Conservation (phyloP, 2,113 vertebrate species). For the Anguilla japonica region DNA sequence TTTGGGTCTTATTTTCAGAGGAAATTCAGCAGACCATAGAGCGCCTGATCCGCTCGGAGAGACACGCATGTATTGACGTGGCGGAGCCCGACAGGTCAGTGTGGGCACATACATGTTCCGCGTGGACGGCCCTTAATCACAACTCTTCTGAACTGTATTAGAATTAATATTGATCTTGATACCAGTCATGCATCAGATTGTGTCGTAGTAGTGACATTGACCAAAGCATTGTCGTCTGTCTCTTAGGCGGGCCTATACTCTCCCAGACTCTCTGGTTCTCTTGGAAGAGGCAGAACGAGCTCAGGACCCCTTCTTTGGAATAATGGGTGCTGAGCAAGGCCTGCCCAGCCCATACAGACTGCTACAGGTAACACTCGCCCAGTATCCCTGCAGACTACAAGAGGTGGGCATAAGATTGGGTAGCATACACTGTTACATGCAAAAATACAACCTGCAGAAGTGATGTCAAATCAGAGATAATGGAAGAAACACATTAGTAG, state of each 20-base stretch:
- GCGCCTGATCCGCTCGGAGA: constrained; percentile 63
- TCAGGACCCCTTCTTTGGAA: constrained; percentile 79
- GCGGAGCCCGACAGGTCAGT: constrained; percentile 68
- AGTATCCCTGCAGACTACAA: constrained; percentile 49
- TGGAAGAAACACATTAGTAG: not conserved
- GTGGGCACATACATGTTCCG: not conserved
- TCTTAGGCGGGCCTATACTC: constrained; percentile 59
- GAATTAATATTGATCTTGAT: not conserved
- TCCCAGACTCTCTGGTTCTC: constrained; percentile 63
- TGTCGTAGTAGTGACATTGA: not conserved
- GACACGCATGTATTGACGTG: constrained; percentile 68
- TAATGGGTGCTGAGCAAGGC: constrained; percentile 62
- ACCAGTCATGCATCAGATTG: not conserved
- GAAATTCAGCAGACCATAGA: constrained; percentile 76
- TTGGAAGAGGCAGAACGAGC: constrained; percentile 72
- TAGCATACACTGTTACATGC: not conserved
- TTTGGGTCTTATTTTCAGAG: constrained; percentile 55
- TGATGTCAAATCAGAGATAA: not conserved
- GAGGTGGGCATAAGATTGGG: not conserved
- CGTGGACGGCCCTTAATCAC: not conserved
- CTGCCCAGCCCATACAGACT: constrained; percentile 67
- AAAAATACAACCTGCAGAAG: not conserved
- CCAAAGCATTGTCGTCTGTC: not conserved
- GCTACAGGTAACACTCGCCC: constrained; percentile 58
- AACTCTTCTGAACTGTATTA: not conserved